These are phyloP conservation scores for Noctua janthina DNA, from an alignment of 2,888 invertebrate genomes.

Conservation along the genomic window DNA sequence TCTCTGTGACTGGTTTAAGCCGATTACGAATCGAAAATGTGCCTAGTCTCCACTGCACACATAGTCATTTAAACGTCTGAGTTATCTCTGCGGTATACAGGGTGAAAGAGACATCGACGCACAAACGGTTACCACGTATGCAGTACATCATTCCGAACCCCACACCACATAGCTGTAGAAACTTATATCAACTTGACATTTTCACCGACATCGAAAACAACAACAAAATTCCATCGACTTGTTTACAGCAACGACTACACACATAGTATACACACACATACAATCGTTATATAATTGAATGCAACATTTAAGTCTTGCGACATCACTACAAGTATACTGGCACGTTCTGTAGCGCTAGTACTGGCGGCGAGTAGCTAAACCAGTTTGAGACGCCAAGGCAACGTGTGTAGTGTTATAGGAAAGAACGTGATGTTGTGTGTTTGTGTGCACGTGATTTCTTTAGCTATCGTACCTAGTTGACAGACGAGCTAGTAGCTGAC, in stretches of 20 bases:
- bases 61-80: background rate
- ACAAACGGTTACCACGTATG: background rate
- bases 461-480: background rate
- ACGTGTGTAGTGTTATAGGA: conserved; percentile 4
- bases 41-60: background rate
- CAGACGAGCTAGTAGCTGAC: background rate
- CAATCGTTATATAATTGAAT: conserved; percentile 31
- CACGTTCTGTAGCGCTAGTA: conserved; percentile 20
- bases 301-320: conserved; percentile 32
- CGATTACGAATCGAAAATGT: background rate
- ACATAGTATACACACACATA: background rate
- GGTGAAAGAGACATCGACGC: background rate
- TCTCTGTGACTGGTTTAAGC: background rate
- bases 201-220: conserved; percentile 4
- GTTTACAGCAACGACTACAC: conserved; percentile 2
- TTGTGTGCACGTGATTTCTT: conserved; percentile 11
- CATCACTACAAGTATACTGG: conserved; percentile 21
- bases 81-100: background rate
- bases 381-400: conserved; percentile 45
- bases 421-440: background rate
- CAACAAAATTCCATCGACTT: conserved; percentile 1
- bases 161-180: background rate
- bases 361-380: conserved; percentile 33
- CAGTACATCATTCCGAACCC: background rate
- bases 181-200: background rate